phyloP scores from a whole-genome alignment of 1,140 invertebrate species.

The Onthophagus taurus region DNA sequence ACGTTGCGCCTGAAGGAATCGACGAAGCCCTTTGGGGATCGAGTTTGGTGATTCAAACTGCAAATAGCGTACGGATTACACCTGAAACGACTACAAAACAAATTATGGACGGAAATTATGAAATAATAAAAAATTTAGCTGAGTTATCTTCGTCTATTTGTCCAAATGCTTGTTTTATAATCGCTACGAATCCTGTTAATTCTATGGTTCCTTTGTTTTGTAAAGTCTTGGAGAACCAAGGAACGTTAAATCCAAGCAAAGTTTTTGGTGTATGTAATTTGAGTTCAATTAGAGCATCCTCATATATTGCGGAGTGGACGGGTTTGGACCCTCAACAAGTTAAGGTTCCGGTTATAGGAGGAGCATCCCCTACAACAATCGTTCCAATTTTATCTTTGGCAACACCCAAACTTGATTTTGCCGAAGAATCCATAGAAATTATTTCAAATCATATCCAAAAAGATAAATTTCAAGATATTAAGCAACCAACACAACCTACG shows the following conservation, averaged over 20 bases:
- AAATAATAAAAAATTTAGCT: conserved; percentile 53
- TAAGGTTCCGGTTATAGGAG: conserved; percentile 57
- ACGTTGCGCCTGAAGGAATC: conserved; percentile 45
- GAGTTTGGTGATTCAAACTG: conserved; percentile 56
- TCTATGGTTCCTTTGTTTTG: conserved; percentile 59
- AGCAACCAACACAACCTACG: conserved; percentile 93
- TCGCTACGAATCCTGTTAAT: conserved; percentile 60
- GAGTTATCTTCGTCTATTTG: conserved; percentile 44
- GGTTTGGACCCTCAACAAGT: conserved; percentile 45
- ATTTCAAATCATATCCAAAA: conserved; percentile 82
- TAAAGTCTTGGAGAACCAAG: conserved; percentile 54
- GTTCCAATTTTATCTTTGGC: conserved; percentile 54
- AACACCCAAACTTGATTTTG: neutral
- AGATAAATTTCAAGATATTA: conserved; percentile 95
- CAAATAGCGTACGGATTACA: conserved; percentile 56
- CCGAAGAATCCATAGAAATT: conserved; percentile 52
- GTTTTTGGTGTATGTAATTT: conserved; percentile 34
- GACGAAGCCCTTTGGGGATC: conserved; percentile 31
- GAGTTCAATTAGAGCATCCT: conserved; percentile 25
- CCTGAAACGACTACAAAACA: conserved; percentile 49
- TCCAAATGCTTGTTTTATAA: conserved; percentile 56
- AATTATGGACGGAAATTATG: conserved; percentile 57
- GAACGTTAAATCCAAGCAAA: conserved; percentile 49
- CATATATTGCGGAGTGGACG: neutral
- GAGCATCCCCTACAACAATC: conserved; percentile 60